phyloP scores from a whole-genome alignment of 2,888 invertebrate genomes.

The Pandemis heparana region DNA sequence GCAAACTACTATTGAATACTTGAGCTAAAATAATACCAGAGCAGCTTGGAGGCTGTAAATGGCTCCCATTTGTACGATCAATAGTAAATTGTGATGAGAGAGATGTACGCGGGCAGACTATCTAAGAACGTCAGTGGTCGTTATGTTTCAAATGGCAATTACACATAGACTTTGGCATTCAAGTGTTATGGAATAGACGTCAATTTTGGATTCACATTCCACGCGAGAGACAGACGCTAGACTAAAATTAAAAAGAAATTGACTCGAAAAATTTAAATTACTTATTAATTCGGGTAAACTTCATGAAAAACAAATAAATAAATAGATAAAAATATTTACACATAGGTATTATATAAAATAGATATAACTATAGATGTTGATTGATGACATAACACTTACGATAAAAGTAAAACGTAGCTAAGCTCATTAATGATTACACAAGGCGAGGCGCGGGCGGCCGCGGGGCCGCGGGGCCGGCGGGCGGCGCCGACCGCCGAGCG shows the following conservation, averaged over 20 bases:
- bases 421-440: constrained; percentile 84
- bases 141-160: constrained; percentile 69
- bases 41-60: constrained; percentile 82
- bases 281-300: constrained; percentile 79
- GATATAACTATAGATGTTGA: constrained; percentile 78
- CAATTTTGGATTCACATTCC: constrained; percentile 43
- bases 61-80: constrained; percentile 83
- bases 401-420: constrained; percentile 85
- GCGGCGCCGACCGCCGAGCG: constrained; percentile 66
- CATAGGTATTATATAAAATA: constrained; percentile 68
- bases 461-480: constrained; percentile 39
- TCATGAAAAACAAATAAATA: constrained; percentile 77
- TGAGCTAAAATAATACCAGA: constrained; percentile 82
- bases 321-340: constrained; percentile 84
- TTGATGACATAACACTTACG: constrained; percentile 85
- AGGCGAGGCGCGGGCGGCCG: constrained; percentile 71
- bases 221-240: constrained; percentile 41
- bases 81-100: constrained; percentile 81
- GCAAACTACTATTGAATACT: constrained; percentile 82
- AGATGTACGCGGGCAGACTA: constrained; percentile 68
- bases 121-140: constrained; percentile 70
- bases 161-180: constrained; percentile 83
- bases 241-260: constrained; percentile 40
- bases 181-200: constrained; percentile 67
- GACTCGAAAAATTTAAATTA: constrained; percentile 46